These are phyloP conservation scores for Odontocolon sp. DNA, from an alignment of 2,888 invertebrate species.

Conservation along the genomic window DNA sequence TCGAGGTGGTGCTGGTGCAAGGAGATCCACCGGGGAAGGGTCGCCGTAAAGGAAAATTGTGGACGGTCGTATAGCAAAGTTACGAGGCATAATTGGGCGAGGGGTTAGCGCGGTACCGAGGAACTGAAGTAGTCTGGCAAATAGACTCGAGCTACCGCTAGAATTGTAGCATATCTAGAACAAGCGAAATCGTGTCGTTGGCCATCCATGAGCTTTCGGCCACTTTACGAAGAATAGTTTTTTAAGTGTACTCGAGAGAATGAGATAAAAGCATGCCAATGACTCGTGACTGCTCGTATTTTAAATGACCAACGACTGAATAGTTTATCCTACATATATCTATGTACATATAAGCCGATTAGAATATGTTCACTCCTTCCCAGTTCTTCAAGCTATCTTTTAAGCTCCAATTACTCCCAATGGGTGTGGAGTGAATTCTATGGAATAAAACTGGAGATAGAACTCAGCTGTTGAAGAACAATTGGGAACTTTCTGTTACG, in stretches of 20 bases:
- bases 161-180: conserved; percentile 23
- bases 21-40: conserved; percentile 12
- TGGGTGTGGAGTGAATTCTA: conserved; percentile 68
- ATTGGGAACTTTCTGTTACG: not conserved
- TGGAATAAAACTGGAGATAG: conserved; percentile 68
- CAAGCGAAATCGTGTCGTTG: too few species aligned
- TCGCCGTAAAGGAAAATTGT: conserved; percentile 68
- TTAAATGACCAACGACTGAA: too few species aligned
- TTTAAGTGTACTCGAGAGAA: too few species aligned
- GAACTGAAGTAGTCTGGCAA: conserved; percentile 57
- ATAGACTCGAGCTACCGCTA: conserved; percentile 58
- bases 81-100: conserved; percentile 73
- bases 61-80: conserved; percentile 61
- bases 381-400: too few species aligned
- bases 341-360: conserved; percentile 1
- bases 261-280: too few species aligned
- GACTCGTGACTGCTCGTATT: too few species aligned
- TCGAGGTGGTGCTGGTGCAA: not conserved
- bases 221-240: too few species aligned
- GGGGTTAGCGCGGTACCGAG: conserved; percentile 24
- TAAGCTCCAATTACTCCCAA: conserved; percentile 64
- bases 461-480: not conserved
- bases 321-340: too few species aligned
- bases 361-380: too few species aligned
- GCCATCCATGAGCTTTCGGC: too few species aligned